Conservation (phyloP, 2,797 vertebrate species). For the Myripristis jacobus region DNA sequence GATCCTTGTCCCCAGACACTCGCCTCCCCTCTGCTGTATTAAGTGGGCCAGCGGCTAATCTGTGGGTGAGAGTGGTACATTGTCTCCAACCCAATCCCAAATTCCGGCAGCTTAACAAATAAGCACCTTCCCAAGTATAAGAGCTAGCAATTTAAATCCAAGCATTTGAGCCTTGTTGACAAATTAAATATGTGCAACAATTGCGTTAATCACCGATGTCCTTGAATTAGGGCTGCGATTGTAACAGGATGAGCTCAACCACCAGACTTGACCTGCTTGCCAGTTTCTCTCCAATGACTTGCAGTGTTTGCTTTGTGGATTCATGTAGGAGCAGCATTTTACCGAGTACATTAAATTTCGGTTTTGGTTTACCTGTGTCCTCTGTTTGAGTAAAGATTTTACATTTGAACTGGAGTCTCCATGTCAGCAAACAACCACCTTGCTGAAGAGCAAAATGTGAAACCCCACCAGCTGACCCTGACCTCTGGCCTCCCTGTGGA, state of each 20-base stretch:
- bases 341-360: too few relatives aligned
- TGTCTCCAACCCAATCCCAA: constrained; percentile 46
- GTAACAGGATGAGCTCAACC: not conserved
- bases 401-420: not conserved
- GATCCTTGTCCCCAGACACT: constrained; percentile 23
- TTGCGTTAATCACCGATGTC: constrained; percentile 8
- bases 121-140: constrained; percentile 22
- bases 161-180: constrained; percentile 1
- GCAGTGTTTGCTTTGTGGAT: not conserved
- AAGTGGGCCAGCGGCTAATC: constrained; percentile 38
- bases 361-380: too few relatives aligned
- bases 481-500: constrained; percentile 11
- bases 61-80: constrained; percentile 28
- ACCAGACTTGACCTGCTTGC: not conserved
- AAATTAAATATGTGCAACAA: constrained; percentile 29
- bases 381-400: too few relatives aligned
- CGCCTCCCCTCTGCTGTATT: not conserved
- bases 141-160: constrained; percentile 26
- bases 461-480: not conserved
- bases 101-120: constrained; percentile 46
- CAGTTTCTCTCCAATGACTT: not conserved
- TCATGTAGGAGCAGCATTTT: not conserved
- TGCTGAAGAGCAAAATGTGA: not conserved
- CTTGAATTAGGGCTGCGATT: constrained; percentile 13
- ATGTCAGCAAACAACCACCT: not conserved